Base-by-base conservation (phyloP, 1,140 invertebrate genomes). In the Epicauta chinensis region DNA sequence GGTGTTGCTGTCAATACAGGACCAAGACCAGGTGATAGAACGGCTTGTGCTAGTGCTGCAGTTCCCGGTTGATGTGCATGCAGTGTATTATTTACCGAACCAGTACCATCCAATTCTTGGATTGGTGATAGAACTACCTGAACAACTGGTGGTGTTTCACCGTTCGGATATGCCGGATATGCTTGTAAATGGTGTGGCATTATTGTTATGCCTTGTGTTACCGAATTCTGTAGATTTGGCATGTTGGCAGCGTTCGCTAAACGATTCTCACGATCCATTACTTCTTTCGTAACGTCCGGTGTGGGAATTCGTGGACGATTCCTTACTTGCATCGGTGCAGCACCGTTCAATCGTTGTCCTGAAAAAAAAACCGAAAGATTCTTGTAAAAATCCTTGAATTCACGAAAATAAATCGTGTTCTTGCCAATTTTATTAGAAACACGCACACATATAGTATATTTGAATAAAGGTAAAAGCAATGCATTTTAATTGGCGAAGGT, bases 251-350 rank as follows among this genome's bases (percentile, higher is more conserved):
- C 39, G n/a, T 23, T 23, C 41, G 74, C 75, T 16, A 84, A 68
- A 39, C 79, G 75, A 53, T 81, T 81, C 55, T 88, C 84, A 56
- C 84, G 76, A 56, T 86, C 83, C 30, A 79, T 71, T 6, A 82
- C 76, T 67, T 89, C 86, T 68, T 87, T 89, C 10, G 85, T 82
- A 1, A 89, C 86, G 66, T 91, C 89, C 0, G 89, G 89, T 2
- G 89, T 91, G 16, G 89, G 89, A 47, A 92, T 90, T 36, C 89
- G 76, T 1, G 89, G 88, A 39, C 88, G 77, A 58, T 85, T 85
- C 62, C 84, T 84, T 45, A 87, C 70, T 10, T 81, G 78, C 49
- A 80, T 75, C 12, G 82, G 80, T 3, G 82, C 75, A 35, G 79
- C 56, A 31, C 60, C 58, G 3, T 17, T 49, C 2, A 49, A 30